These are phyloP conservation scores for Sminthurinus aureus DNA, from an alignment of 2,888 invertebrate species.

Conservation along the genomic window DNA sequence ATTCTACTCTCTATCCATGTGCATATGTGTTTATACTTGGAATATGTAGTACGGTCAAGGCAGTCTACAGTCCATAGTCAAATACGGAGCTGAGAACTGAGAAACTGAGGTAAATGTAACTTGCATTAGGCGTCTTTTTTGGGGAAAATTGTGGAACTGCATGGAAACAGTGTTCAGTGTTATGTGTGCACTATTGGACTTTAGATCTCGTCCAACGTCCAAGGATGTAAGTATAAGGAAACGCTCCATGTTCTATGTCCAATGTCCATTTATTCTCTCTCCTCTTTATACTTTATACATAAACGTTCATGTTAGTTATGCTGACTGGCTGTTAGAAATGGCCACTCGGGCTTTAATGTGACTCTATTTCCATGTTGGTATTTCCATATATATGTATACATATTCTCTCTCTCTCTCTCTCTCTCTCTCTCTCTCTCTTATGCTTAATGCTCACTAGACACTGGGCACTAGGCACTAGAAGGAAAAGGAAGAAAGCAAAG, in stretches of 20 bases:
- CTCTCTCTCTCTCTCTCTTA: no score
- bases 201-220: no score
- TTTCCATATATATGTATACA: background rate
- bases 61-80: background rate
- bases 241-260: background rate
- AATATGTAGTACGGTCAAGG: background rate
- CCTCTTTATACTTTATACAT: background rate
- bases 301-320: background rate
- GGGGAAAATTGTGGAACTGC: background rate
- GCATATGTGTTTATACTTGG: background rate
- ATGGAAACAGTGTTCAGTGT: no score
- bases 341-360: slow-evolving; percentile 7
- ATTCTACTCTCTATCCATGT: background rate
- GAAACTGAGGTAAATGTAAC: background rate
- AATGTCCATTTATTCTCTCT: background rate
- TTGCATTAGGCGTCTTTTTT: background rate
- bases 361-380: slow-evolving; percentile 13
- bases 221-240: no score
- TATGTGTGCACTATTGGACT: no score
- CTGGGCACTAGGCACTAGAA: no score
- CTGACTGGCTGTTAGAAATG: background rate
- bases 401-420: no score
- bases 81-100: background rate
- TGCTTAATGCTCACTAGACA: background rate
- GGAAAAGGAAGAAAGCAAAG: background rate